phyloP scores from a whole-genome alignment of 2,797 vertebrate species.

The Poecilia gillii region DNA sequence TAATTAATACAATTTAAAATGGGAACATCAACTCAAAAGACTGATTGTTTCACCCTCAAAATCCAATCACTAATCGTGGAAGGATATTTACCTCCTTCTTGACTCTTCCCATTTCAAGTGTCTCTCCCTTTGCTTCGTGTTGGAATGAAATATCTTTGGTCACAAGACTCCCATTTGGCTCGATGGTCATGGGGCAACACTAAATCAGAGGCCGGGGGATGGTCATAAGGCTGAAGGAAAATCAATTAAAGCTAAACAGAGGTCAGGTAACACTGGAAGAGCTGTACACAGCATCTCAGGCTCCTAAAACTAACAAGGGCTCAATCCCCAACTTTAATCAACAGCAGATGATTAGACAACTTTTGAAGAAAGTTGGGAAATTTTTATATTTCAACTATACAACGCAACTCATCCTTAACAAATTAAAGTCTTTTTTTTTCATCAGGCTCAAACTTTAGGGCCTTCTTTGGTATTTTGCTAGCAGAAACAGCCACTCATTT shows the following conservation, averaged over 20 bases:
- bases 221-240: conserved; percentile 69
- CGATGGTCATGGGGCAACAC: conserved; percentile 68
- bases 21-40: not conserved
- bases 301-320: not conserved
- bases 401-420: not conserved
- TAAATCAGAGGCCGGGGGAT: conserved; percentile 70
- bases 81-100: conserved; percentile 3
- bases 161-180: conserved; percentile 77
- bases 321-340: not conserved
- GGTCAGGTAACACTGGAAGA: not conserved
- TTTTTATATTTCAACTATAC: not conserved
- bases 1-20: not conserved
- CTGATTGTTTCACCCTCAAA: no score
- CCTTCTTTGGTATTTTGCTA: conserved; percentile 1
- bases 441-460: not conserved
- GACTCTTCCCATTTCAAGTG: conserved; percentile 7
- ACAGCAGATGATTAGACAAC: not conserved
- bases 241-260: conserved; percentile 50
- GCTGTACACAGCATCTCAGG: conserved; percentile 1
- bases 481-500: conserved; percentile 18
- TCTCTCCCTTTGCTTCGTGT: conserved; percentile 12
- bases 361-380: not conserved
- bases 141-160: conserved; percentile 67
- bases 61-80: not conserved
- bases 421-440: rapidly evolving